A percentile compares a stretch with the other conserved stretches of the same genome.
Conservation (phyloP, 1,140 invertebrate genomes). For the Leptopilina boulardi region DNA sequence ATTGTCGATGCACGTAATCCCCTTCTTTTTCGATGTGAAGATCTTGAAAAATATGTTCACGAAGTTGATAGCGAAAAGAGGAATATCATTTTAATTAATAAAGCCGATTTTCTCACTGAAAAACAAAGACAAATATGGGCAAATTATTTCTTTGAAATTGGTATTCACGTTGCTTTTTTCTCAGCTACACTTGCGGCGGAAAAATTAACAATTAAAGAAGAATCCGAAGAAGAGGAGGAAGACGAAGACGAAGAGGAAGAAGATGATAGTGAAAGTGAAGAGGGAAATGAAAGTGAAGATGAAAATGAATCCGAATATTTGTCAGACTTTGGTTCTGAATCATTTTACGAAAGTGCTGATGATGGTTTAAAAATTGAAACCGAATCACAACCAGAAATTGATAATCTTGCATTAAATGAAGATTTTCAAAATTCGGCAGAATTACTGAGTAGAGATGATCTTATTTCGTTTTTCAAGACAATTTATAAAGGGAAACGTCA, state of each 20-base stretch:
- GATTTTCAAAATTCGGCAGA: constrained; percentile 60
- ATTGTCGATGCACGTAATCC: constrained; percentile 99
- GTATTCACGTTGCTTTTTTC: constrained; percentile 88
- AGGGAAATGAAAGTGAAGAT: constrained; percentile 53
- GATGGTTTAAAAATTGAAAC: constrained; percentile 64
- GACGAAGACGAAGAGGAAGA: constrained; percentile 54
- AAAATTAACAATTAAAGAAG: constrained; percentile 60
- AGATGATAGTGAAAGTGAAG: constrained; percentile 49
- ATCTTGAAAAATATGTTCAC: constrained; percentile 95
- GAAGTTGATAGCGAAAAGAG: constrained; percentile 88
- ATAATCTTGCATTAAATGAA: neutral
- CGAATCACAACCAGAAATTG: constrained; percentile 21
- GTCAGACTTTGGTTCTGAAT: constrained; percentile 55
- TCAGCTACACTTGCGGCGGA: constrained; percentile 83
- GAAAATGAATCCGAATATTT: constrained; percentile 56
- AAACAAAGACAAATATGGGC: constrained; percentile 91
- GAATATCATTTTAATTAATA: constrained; percentile 95
- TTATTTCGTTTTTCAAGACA: constrained; percentile 81
- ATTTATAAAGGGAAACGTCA: constrained; percentile 79
- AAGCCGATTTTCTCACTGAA: constrained; percentile 94
- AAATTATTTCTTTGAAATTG: constrained; percentile 86
- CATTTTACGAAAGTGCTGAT: constrained; percentile 67
- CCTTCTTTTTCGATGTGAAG: constrained; percentile 93
- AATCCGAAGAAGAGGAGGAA: constrained; percentile 46
- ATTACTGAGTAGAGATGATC: constrained; percentile 72